Evolutionary conservation across 2,113 vertebrate species (phyloP), one percentile per base, ranked within the genome.

Genomic region (Octodon degus): DNA sequence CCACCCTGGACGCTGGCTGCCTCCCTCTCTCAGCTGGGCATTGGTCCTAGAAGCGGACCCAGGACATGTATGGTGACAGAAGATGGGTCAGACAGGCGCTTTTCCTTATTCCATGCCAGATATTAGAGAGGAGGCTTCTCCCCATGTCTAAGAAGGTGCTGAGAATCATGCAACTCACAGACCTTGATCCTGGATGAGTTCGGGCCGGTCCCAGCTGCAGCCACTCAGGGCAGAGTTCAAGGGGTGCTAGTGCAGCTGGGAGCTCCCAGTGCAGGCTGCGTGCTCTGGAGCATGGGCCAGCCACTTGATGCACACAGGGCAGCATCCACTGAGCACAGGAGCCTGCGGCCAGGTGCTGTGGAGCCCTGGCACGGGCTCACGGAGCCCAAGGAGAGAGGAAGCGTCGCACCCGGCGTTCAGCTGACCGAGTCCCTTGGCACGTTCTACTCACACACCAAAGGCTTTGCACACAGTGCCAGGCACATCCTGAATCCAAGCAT

Each of bases 1-100:
- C 4, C 19, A n/a, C 67, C 16, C 5, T 2, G 60, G 58, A 5
- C 11, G 30, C 13, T 0, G 19, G 20, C 30, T 6, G 68, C 34
- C 3, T 22, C 70, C 10, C 67, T n/a, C 62, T 67, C 50, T n/a
- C 10, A 10, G 1, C 80, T 34, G 43, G 67, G 55, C 47, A 32
- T 32, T 22, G 3, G 53, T 19, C 20, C 22, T 55, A 11, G 13
- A 84, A 22, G 11, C 47, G 47, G 43, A 13, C 30, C 22, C n/a
- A 43, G 60, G 47, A 30, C 1, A 0, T 16, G 7, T 2, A 14
- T 7, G 9, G 30, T 22, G 27, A 60, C 53, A 62, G 32, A 87
- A 37, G 32, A 40, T 16, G 2, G 11, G 53, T 12, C 3, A 50
- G 17, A 13, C 11, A 3, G 14, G 70, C 11, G 0, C 8, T 74